Evolutionary conservation across 1,140 invertebrate genomes (phyloP).

Genomic region (Drosophila tani): DNA sequence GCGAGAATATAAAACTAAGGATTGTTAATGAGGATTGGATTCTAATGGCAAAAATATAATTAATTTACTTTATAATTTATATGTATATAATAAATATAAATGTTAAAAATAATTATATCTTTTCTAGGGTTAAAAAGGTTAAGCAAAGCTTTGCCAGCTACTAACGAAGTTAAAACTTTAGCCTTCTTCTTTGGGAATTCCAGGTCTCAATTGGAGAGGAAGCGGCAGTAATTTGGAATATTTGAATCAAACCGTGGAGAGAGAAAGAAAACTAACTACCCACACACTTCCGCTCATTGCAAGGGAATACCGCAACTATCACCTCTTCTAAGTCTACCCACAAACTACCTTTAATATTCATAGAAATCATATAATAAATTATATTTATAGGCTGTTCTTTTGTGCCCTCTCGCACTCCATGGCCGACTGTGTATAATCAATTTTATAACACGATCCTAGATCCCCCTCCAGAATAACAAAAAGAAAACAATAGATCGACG

Average conservation of each 20-base stretch:
- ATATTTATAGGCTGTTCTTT: conserved; percentile 33
- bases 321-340: conserved; percentile 8
- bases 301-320: background rate
- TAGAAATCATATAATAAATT: conserved; percentile 71
- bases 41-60: too few relatives aligned
- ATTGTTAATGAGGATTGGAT: too few relatives aligned
- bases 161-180: conserved; percentile 43
- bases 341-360: conserved; percentile 64
- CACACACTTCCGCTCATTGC: conserved; percentile 30
- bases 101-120: too few relatives aligned
- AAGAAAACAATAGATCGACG: conserved; percentile 69
- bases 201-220: conserved; percentile 31
- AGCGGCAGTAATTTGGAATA: conserved; percentile 28
- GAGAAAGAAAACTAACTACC: conserved; percentile 13
- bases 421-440: conserved; percentile 61
- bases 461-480: conserved; percentile 1
- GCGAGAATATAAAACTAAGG: too few relatives aligned
- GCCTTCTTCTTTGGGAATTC: background rate
- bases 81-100: too few relatives aligned
- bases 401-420: conserved; percentile 1
- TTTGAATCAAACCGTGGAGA: conserved; percentile 6
- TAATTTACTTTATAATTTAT: too few relatives aligned
- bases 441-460: conserved; percentile 68
- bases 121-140: conserved; percentile 22
- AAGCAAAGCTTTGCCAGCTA: background rate